Conservation (phyloP, 2,797 vertebrate genomes). For the Lemur catta region DNA sequence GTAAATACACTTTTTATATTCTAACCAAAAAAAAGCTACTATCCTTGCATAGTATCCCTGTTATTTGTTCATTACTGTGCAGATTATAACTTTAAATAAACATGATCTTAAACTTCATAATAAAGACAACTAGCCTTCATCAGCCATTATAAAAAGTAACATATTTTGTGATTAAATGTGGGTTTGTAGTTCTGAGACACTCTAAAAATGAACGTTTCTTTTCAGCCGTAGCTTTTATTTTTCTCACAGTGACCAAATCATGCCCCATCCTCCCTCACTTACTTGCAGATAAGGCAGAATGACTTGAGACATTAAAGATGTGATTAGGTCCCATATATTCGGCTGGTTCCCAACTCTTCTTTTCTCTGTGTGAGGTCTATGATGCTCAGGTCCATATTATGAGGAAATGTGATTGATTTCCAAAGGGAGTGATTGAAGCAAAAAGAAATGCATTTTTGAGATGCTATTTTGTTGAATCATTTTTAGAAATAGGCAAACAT, state of each 20-base stretch:
- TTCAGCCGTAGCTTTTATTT: neutral
- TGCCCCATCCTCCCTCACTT: constrained; percentile 82
- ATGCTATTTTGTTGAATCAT: neutral
- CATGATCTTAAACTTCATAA: constrained; percentile 49
- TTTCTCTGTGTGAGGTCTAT: constrained; percentile 86
- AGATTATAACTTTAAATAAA: constrained; percentile 50
- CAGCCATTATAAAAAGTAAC: neutral
- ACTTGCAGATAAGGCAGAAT: constrained; percentile 86
- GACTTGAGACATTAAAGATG: constrained; percentile 85
- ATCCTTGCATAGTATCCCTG: neutral
- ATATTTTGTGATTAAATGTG: neutral
- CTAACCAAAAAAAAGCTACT: constrained; percentile 4
- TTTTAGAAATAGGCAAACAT: constrained; percentile 76
- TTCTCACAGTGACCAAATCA: constrained; percentile 20
- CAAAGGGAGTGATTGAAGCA: neutral
- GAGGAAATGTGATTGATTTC: constrained; percentile 44
- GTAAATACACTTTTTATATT: constrained; percentile 8
- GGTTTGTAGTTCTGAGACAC: neutral
- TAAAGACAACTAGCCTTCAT: constrained; percentile 48
- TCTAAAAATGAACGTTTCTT: constrained; percentile 12
- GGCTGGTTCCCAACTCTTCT: constrained; percentile 87
- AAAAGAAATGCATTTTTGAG: neutral
- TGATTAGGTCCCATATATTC: constrained; percentile 89
- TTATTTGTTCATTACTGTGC: neutral
- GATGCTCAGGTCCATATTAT: constrained; percentile 71